Evolutionary conservation across 2,113 vertebrate genomes (phyloP), one percentile per base, ranked within the genome.

Genomic region (Crotalus horridus): DNA sequence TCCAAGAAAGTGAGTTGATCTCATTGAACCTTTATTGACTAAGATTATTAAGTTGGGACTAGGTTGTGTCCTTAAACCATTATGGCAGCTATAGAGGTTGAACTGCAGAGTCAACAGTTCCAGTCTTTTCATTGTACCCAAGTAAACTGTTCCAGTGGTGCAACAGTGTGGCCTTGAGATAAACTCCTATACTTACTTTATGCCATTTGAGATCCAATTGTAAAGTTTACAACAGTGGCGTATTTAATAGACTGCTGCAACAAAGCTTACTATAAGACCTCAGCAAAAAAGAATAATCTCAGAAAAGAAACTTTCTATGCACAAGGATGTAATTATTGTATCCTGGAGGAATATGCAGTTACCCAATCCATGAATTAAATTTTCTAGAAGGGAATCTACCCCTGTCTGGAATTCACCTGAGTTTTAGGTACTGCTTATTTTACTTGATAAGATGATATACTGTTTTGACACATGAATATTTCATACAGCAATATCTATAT

Each of bases 81-180:
- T 51, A 93, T 92, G 89, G 58, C 89, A 61, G 33, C 88, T 43
- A 95, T 92, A 95, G 93, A 96, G 96, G 89, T 96, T 96, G 91
- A 97, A 93, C 96, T 97, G 93, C 94, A 96, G 55, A 95, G 95
- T 94, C 94, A 51, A 94, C 95, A 11, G 69, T 93, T 96, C 96
- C 96, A 96, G 93, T 96, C 92, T 96, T 96, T 96, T 96, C 94
- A 59, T 24, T 95, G 90, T 58, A 88, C 93, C 96, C 94, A 89
- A 85, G 59, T 93, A 56, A 95, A 13, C 89, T 92, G 54, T 93
- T 95, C 91, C n/a, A 96, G 95, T 29, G 85, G 90, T 96, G 26
- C 85, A 95, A 94, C 93, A 89, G 56, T 91, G 96, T 97, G 97
- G 95, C 95, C 96, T 97, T 97, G 94, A 86, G 93, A 95, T 96